Percentiles rank a stretch among this genome's conserved stretches.
Conservation (phyloP, 2,113 vertebrate genomes). For the Meles meles region DNA sequence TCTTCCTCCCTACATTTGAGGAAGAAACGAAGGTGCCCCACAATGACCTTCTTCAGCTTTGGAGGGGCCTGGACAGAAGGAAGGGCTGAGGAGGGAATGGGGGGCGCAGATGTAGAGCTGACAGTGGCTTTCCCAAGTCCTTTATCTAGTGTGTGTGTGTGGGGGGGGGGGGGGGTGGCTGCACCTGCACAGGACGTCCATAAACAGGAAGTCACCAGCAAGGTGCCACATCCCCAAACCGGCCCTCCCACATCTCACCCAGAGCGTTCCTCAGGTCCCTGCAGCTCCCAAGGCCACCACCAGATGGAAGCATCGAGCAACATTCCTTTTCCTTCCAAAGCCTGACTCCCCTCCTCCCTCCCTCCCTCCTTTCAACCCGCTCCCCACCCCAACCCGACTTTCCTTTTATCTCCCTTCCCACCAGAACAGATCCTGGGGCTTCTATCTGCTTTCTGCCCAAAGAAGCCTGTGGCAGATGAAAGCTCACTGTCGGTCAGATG, state of each 20-base stretch:
- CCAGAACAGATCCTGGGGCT: not conserved
- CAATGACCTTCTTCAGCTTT: not conserved
- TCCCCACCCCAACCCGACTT: not conserved
- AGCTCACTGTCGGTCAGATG: not conserved
- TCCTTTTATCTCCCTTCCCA: not conserved
- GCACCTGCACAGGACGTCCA: not conserved
- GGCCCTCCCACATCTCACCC: not conserved
- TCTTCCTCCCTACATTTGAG: constrained; percentile 3
- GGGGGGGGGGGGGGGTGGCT: not conserved
- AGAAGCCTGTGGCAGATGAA: not conserved
- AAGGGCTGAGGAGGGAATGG: constrained; percentile 2
- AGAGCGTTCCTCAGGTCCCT: not conserved
- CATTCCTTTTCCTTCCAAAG: not conserved
- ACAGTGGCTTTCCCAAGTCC: not conserved
- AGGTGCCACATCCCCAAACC: not conserved
- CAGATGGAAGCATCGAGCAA: constrained; percentile 71
- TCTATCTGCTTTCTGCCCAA: not conserved
- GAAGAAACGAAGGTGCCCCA: not conserved
- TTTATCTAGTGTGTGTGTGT: not conserved
- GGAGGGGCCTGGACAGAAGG: not conserved
- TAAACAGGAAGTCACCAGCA: not conserved
- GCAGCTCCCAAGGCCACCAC: not conserved
- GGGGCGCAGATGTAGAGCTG: constrained; percentile 7
- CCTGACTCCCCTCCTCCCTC: not conserved
- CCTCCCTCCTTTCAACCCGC: not conserved